These are phyloP conservation scores for Pyxicephalus adspersus DNA, from an alignment of 2,113 vertebrate species.

Conservation along the genomic window DNA sequence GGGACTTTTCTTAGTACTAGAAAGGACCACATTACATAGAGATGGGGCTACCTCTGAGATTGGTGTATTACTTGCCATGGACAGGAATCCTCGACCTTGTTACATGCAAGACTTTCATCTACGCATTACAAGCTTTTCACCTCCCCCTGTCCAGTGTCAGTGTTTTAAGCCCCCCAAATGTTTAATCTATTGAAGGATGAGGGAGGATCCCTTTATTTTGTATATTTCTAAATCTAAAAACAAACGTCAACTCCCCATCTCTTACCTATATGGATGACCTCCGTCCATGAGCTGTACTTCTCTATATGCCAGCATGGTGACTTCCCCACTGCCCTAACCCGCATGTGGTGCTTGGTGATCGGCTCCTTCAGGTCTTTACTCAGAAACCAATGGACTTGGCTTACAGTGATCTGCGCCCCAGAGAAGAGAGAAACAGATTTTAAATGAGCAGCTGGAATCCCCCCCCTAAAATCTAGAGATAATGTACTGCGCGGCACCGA, in stretches of 20 bases:
- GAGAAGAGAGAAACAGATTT: neutral
- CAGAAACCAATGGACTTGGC: neutral
- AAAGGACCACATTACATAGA: no score
- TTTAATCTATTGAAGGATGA: neutral
- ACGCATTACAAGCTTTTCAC: no score
- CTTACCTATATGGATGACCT: constrained; percentile 62
- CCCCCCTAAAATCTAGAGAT: no score
- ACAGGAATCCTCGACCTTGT: no score
- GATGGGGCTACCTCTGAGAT: no score
- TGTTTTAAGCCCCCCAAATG: neutral
- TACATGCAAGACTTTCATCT: no score
- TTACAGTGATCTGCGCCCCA: neutral
- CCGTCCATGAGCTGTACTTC: constrained; percentile 70
- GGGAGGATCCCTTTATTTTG: no score
- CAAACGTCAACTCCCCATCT: neutral
- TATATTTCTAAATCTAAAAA: neutral
- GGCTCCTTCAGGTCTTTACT: neutral
- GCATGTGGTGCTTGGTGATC: constrained; percentile 55
- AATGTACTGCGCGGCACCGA: no score
- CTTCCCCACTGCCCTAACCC: constrained; percentile 64
- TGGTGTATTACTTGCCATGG: no score
- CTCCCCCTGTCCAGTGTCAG: no score
- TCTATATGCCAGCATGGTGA: neutral
- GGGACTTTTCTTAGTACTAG: no score
- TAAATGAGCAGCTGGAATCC: no score